Conservation (phyloP, 2,888 invertebrate species). For the Pristionchus entomophagus region DNA sequence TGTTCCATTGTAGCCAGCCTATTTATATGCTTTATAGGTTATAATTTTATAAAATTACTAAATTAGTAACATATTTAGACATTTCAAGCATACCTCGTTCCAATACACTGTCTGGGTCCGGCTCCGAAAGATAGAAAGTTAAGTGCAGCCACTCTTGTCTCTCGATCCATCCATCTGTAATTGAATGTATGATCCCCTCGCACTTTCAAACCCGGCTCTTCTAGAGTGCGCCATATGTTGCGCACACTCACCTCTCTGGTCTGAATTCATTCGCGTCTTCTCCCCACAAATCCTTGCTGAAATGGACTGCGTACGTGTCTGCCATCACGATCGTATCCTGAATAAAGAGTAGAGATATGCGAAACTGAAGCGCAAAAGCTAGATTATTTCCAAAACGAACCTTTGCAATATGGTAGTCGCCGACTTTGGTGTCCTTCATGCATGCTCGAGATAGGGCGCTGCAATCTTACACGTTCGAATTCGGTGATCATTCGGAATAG, state of each 20-base stretch:
- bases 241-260: constrained; percentile 63
- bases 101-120: constrained; percentile 7
- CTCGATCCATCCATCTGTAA: background rate
- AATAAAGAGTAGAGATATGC: background rate
- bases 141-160: background rate
- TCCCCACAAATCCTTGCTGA: constrained; percentile 70
- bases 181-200: background rate
- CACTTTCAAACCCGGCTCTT: background rate
- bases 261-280: constrained; percentile 67
- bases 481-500: background rate
- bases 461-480: background rate
- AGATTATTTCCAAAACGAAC: constrained; percentile 47
- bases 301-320: constrained; percentile 68
- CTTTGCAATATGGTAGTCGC: constrained; percentile 54
- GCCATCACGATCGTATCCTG: constrained; percentile 64
- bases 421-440: constrained; percentile 16
- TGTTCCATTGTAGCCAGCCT: constrained; percentile 10
- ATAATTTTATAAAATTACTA: too few relatives aligned
- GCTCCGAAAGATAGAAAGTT: constrained; percentile 22
- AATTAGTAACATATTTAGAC: background rate
- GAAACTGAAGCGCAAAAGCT: background rate
- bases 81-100: background rate
- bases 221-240: background rate
- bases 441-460: constrained; percentile 18
- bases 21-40: too few relatives aligned